Evolutionary conservation across 1,140 invertebrate species (phyloP), one percentile per base, ranked within the genome.

Genomic region (Lethocerus indicus): DNA sequence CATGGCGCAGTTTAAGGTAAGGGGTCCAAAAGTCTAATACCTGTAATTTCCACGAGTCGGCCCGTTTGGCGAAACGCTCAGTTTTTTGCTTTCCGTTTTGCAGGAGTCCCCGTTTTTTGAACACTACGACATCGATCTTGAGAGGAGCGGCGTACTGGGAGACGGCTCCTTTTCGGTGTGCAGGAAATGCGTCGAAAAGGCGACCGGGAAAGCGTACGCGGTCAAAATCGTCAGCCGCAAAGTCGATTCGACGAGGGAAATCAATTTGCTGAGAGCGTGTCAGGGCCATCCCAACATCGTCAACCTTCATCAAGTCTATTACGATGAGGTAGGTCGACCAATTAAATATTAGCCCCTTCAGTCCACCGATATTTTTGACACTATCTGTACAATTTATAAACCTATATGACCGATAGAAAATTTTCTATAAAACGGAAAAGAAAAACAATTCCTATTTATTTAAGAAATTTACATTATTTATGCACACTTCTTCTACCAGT

Each of bases 161-260:
- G 85, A 90, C 61, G 90, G 91, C 1, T 85, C 85, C 39, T 94
- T 84, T 64, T 89, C 87, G 2, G 77, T 94, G 0, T 92, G 88
- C 60, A 75, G 86, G 41, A 77, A 77, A 58, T 95, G 90, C 61
- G 68, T 77, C n/a, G 74, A 88, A 54, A 73, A 75, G 43, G 58
- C 63, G 24, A 86, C 82, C 0, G 73, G 77, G 12, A 73, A 76
- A 53, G 74, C 79, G 46, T 93, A 76, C 65, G 90, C 90, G 12
- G 90, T 94, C 1, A 95, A 95, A 71, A 93, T 95, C 53, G 73
- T 94, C 7, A 83, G 77, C 55, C 70, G 81, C n/a, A 71, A 77
- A 26, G 72, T 83, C 41, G 82, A 90, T 57, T 78, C 80, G 25
- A 72, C 70, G 2, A 71, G 79, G 40, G 90, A 95, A 64, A 75